These are phyloP conservation scores for Rhabditoides inermis DNA, from an alignment of 2,888 invertebrate genomes.

Conservation along the genomic window DNA sequence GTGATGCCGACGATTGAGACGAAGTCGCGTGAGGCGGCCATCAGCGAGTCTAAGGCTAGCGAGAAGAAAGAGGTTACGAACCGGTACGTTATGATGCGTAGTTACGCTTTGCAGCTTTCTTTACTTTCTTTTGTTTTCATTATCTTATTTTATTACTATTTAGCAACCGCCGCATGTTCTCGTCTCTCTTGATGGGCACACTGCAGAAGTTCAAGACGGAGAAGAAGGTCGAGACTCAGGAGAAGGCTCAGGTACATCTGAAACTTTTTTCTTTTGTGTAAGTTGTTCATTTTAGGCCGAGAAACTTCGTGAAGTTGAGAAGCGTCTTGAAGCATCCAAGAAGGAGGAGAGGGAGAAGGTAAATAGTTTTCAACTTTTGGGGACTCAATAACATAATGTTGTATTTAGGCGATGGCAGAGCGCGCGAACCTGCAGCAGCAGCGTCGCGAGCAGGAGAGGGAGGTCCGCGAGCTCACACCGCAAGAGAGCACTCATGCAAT, in stretches of 20 bases:
- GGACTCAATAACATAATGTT: neutral
- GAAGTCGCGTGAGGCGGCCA: conserved; percentile 74
- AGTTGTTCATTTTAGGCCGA: conserved; percentile 61
- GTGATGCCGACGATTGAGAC: conserved; percentile 58
- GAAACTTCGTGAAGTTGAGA: conserved; percentile 78
- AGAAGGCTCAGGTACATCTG: conserved; percentile 13
- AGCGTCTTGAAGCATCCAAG: conserved; percentile 83
- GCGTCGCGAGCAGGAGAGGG: conserved; percentile 76
- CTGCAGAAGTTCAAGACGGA: conserved; percentile 90
- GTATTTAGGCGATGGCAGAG: conserved; percentile 62
- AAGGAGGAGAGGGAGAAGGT: conserved; percentile 76
- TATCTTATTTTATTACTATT: conserved; percentile 10
- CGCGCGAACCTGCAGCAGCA: conserved; percentile 75
- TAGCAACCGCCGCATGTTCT: conserved; percentile 88
- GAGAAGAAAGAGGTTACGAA: conserved; percentile 39
- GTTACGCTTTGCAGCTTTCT: neutral
- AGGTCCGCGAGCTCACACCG: conserved; percentile 79
- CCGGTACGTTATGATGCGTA: conserved; percentile 20
- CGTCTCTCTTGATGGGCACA: conserved; percentile 77
- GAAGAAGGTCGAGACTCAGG: conserved; percentile 16
- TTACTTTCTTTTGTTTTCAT: neutral
- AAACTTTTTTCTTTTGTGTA: neutral
- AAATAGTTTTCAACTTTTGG: neutral
- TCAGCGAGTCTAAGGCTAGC: conserved; percentile 67
- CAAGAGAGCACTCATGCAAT: conserved; percentile 60